Conservation (phyloP, 1,140 invertebrate species). For the Nylanderia fulva region DNA sequence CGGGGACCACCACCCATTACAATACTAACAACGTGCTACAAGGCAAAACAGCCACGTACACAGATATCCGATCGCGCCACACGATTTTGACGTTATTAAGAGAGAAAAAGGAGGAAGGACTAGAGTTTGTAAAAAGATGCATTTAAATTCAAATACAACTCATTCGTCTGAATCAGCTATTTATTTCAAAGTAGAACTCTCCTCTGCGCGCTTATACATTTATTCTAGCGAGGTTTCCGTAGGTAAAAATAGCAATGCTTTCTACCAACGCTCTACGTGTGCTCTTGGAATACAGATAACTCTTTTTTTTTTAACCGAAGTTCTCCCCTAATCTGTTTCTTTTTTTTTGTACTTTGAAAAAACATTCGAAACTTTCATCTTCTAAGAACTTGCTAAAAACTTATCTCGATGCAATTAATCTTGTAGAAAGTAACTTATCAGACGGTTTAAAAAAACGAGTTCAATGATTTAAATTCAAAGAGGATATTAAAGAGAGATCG, state of each 20-base stretch:
- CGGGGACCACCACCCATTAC: not conserved
- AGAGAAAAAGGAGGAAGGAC: too few species aligned
- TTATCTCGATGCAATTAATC: not conserved
- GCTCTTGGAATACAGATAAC: not conserved
- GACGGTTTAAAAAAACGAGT: not conserved
- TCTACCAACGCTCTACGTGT: not conserved
- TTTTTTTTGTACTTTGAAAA: not conserved
- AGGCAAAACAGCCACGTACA: conserved; percentile 42
- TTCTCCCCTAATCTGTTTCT: not conserved
- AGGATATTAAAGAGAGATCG: not conserved
- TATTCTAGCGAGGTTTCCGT: not conserved
- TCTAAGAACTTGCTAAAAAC: not conserved
- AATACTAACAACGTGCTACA: conserved; percentile 7
- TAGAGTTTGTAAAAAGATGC: not conserved
- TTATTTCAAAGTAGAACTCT: not conserved
- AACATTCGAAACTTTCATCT: not conserved
- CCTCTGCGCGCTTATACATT: not conserved
- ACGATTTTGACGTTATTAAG: too few species aligned
- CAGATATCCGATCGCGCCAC: conserved; percentile 45
- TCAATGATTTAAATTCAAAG: not conserved
- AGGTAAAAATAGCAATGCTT: not conserved
- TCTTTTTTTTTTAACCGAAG: not conserved
- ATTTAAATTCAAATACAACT: conserved; percentile 6
- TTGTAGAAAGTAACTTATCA: not conserved
- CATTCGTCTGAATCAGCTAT: not conserved